Conservation (phyloP, 2,888 invertebrate genomes). For the Apamea sordens region DNA sequence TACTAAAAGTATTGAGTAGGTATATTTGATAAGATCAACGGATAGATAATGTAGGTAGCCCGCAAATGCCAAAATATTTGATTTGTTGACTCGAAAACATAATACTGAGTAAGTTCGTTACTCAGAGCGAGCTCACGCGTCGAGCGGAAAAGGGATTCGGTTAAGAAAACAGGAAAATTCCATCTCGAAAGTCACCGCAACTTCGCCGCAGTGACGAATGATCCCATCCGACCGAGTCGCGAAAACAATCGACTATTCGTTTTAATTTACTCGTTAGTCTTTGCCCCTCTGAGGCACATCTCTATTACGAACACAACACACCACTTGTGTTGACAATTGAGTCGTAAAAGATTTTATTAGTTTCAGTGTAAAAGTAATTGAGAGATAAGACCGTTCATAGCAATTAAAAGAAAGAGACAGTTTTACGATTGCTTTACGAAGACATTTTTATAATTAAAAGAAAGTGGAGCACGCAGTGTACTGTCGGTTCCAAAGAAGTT, state of each 20-base stretch:
- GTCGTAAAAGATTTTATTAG: constrained; percentile 54
- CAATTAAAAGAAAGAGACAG: constrained; percentile 43
- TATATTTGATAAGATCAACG: background rate
- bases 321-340: constrained; percentile 41
- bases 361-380: constrained; percentile 44
- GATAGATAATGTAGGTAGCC: background rate
- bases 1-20: background rate
- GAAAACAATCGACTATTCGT: constrained; percentile 60
- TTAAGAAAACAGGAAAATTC: constrained; percentile 61
- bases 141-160: constrained; percentile 51
- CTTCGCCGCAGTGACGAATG: constrained; percentile 59
- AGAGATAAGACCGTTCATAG: constrained; percentile 30
- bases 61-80: constrained; percentile 8
- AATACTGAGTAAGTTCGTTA: constrained; percentile 25
- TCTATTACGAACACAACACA: constrained; percentile 28
- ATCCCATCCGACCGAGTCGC: constrained; percentile 13
- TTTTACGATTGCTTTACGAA: constrained; percentile 33
- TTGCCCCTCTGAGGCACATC: constrained; percentile 12
- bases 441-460: constrained; percentile 45
- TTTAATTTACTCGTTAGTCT: constrained; percentile 58
- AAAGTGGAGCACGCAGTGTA: constrained; percentile 15
- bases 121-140: constrained; percentile 2
- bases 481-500: constrained; percentile 33
- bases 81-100: constrained; percentile 6
- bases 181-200: constrained; percentile 55